Evolutionary conservation across 2,888 invertebrate species (phyloP).

Genomic region (Nematopogon swammerdamellus): DNA sequence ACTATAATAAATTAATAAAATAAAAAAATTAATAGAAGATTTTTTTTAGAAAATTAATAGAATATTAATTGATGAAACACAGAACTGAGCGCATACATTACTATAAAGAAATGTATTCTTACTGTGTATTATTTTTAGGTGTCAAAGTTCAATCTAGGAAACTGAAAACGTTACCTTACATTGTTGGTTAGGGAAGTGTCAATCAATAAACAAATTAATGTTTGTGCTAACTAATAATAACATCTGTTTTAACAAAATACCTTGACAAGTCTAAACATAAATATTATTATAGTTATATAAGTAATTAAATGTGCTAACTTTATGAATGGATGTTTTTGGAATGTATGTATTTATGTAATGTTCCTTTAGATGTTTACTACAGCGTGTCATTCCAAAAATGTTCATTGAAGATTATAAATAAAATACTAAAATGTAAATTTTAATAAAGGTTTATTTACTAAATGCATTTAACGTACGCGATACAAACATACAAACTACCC

Average conservation of each 20-base stretch:
- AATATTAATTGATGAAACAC: too few species aligned
- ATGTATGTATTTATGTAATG: neutral
- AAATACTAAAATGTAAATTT: neutral
- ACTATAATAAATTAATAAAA: too few species aligned
- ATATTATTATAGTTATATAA: neutral
- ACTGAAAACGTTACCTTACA: conserved; percentile 4
- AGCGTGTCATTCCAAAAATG: neutral
- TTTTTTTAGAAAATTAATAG: conserved; percentile 7
- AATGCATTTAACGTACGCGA: neutral
- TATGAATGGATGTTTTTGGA: neutral
- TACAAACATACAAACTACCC: neutral
- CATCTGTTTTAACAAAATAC: neutral
- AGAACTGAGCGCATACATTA: too few species aligned
- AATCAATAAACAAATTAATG: neutral
- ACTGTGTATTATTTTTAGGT: too few species aligned
- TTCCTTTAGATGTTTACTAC: too few species aligned
- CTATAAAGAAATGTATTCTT: too few species aligned
- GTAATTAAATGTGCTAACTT: neutral
- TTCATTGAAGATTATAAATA: neutral
- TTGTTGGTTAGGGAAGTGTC: neutral
- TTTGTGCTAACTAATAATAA: neutral
- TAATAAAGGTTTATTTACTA: neutral
- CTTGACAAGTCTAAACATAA: neutral
- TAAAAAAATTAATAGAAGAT: conserved; percentile 5
- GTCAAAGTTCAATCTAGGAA: neutral